Evolutionary conservation across 1,140 invertebrate genomes (phyloP).

Genomic region (Lithobius niger): DNA sequence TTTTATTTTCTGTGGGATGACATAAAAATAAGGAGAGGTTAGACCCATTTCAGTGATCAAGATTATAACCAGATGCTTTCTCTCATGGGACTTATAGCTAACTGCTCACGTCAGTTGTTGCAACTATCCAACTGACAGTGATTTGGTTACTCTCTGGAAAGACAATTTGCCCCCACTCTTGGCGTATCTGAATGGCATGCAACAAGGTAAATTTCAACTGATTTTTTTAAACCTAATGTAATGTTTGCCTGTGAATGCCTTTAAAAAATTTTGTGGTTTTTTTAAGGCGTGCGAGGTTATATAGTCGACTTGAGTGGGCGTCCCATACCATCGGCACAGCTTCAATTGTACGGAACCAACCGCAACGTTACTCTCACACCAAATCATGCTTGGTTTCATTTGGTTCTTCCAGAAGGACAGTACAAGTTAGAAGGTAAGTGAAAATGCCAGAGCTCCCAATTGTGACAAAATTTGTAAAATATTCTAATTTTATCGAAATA

Average conservation of each 20-base stretch:
- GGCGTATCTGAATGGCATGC: slow-evolving; percentile 38
- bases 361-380: slow-evolving; percentile 5
- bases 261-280: no score
- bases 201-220: slow-evolving; percentile 30
- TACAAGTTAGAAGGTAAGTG: slow-evolving; percentile 14
- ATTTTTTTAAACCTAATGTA: no score
- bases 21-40: no score
- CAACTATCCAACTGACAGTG: slow-evolving; percentile 50
- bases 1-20: no score
- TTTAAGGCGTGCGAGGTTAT: slow-evolving; percentile 14
- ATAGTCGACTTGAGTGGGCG: slow-evolving; percentile 9
- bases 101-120: slow-evolving; percentile 51
- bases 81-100: no score
- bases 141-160: slow-evolving; percentile 57
- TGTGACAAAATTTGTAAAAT: no score
- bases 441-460: no score
- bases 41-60: no score
- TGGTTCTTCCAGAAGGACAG: slow-evolving; percentile 10
- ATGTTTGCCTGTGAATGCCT: no score
- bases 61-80: no score
- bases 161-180: slow-evolving; percentile 54
- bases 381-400: slow-evolving; percentile 8
- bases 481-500: no score
- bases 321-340: slow-evolving; percentile 9
- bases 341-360: slow-evolving; percentile 5